A percentile compares a stretch with the other conserved stretches of the same genome.
Evolutionary conservation across 1,140 invertebrate species (phyloP).

Genomic region (Bombus soroeensis): DNA sequence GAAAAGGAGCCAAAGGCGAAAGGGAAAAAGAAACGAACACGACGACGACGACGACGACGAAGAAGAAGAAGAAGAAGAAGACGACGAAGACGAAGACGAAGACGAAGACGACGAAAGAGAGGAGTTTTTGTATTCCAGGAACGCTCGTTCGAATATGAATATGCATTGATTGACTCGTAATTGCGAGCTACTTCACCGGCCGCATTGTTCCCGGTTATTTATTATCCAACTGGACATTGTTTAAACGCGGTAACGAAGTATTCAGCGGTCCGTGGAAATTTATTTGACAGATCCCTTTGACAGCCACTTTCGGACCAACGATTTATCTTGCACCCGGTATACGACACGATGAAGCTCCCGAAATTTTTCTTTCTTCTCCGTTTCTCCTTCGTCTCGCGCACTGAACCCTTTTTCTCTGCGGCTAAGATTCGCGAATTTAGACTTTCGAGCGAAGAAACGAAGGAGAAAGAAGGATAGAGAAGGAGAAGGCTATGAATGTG

Average conservation of each 20-base stretch:
- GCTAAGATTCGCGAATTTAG: background rate
- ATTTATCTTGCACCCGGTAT: slow-evolving; percentile 54
- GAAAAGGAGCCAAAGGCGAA: background rate
- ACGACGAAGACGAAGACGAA: background rate
- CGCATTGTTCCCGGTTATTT: slow-evolving; percentile 67
- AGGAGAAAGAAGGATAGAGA: background rate
- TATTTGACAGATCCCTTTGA: slow-evolving; percentile 53
- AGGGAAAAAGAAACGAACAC: background rate
- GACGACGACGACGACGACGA: slow-evolving; percentile 17
- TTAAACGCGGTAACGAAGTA: slow-evolving; percentile 67
- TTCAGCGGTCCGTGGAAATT: slow-evolving; percentile 55
- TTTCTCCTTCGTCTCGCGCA: background rate
- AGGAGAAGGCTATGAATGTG: background rate
- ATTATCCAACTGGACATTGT: slow-evolving; percentile 61
- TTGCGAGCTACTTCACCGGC: slow-evolving; percentile 66
- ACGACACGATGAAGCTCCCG: background rate
- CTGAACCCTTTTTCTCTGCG: too few relatives aligned
- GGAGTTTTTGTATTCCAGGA: slow-evolving; percentile 70
- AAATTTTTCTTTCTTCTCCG: background rate
- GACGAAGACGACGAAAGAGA: slow-evolving; percentile 37
- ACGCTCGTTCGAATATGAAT: slow-evolving; percentile 69
- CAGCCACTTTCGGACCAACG: slow-evolving; percentile 42
- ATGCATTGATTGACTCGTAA: slow-evolving; percentile 72
- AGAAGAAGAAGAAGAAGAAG: background rate
- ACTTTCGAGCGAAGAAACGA: background rate